Percentiles rank a stretch among this genome's conserved stretches.
These are phyloP conservation scores for Leptinotarsa texana DNA, from an alignment of 1,140 invertebrate species.

Conservation along the genomic window DNA sequence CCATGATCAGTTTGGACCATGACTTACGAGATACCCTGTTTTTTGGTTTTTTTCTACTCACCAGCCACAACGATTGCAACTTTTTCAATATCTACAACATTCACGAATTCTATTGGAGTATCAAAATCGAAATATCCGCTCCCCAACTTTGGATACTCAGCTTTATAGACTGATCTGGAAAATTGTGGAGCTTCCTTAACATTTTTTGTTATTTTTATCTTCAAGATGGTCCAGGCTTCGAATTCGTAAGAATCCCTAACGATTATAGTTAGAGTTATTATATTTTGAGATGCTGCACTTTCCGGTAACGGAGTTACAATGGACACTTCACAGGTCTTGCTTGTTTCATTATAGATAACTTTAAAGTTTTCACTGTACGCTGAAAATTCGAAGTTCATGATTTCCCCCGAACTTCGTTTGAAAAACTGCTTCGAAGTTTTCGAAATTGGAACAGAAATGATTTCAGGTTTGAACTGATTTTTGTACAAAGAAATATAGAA, in stretches of 20 bases:
- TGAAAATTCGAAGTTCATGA: too few species aligned
- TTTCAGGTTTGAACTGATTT: too few species aligned
- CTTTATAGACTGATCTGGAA: conserved; percentile 16
- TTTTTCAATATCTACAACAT: background rate
- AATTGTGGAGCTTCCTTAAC: conserved; percentile 20
- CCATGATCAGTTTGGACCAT: too few species aligned
- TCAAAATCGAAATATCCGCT: background rate
- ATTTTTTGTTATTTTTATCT: conserved; percentile 24
- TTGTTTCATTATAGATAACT: too few species aligned
- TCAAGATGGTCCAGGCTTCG: conserved; percentile 16
- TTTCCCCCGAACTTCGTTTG: too few species aligned
- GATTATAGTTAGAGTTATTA: conserved; percentile 3
- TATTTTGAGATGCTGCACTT: background rate
- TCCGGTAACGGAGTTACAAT: background rate
- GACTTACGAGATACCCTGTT: too few species aligned
- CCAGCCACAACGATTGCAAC: background rate
- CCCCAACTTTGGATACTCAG: conserved; percentile 1
- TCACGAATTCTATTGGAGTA: background rate
- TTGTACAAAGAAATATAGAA: too few species aligned
- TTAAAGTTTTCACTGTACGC: too few species aligned
- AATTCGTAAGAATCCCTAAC: conserved; percentile 15
- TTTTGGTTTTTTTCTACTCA: background rate
- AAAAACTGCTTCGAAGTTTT: too few species aligned
- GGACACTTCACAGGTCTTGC: too few species aligned
- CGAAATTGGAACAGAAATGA: too few species aligned